phyloP scores from a whole-genome alignment of 2,888 invertebrate species.

The Scelioninae gen. 1 region DNA sequence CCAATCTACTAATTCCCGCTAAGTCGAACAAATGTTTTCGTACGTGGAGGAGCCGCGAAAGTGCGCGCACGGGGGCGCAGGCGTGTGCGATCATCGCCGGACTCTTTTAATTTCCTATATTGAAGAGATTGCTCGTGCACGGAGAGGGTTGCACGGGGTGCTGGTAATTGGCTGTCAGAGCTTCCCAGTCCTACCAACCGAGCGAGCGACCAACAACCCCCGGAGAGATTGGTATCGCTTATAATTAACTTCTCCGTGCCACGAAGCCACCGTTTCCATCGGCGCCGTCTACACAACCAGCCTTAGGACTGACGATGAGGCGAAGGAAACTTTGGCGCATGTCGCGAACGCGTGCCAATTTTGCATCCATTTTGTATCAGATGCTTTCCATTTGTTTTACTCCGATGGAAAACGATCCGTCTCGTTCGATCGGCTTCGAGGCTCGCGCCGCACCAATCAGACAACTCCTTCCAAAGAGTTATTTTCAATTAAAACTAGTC shows the following conservation, averaged over 20 bases:
- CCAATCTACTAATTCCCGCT: constrained; percentile 81
- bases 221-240: constrained; percentile 85
- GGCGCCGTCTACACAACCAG: constrained; percentile 66
- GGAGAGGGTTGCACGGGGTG: constrained; percentile 80
- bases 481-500: constrained; percentile 45
- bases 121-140: constrained; percentile 78
- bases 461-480: constrained; percentile 26
- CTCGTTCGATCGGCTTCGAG: constrained; percentile 37
- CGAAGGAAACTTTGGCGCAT: constrained; percentile 61
- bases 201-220: constrained; percentile 80
- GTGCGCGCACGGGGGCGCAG: constrained; percentile 47
- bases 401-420: constrained; percentile 39
- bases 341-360: constrained; percentile 67
- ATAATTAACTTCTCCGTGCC: constrained; percentile 85
- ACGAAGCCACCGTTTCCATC: constrained; percentile 77
- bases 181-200: constrained; percentile 83
- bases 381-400: constrained; percentile 51
- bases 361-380: constrained; percentile 63
- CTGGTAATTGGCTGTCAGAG: constrained; percentile 85
- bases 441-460: constrained; percentile 5
- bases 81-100: constrained; percentile 81
- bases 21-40: constrained; percentile 81
- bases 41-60: constrained; percentile 56
- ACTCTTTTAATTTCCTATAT: constrained; percentile 85
- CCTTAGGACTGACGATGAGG: constrained; percentile 54